A percentile compares a stretch with the other conserved stretches of the same genome.
These are phyloP conservation scores for Eremobia ochroleuca DNA, from an alignment of 2,888 invertebrate species.

Conservation along the genomic window DNA sequence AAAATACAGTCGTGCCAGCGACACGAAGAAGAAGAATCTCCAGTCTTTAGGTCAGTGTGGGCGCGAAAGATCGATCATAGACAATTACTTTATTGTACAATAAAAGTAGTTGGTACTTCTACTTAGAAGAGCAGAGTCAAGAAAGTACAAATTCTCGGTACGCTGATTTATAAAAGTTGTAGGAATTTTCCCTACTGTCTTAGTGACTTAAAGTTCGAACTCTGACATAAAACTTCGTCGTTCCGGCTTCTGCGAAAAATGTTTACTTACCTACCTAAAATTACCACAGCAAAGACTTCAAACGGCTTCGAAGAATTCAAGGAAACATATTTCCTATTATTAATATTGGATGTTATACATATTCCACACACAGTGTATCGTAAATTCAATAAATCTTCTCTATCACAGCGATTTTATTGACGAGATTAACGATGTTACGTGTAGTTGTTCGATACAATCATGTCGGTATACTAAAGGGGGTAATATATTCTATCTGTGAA, in stretches of 20 bases:
- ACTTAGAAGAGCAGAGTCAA: not conserved
- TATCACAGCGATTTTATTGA: not conserved
- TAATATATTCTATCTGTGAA: conserved; percentile 20
- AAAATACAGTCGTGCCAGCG: too few relatives aligned
- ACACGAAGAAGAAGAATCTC: too few relatives aligned
- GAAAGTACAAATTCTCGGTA: not conserved
- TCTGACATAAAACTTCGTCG: not conserved
- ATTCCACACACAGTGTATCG: not conserved
- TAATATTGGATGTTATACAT: not conserved
- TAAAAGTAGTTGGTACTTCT: not conserved
- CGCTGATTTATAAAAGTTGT: too few relatives aligned
- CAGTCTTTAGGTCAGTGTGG: not conserved
- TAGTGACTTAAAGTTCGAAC: not conserved
- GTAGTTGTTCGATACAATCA: conserved; percentile 1
- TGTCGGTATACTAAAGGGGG: not conserved
- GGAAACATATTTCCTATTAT: not conserved
- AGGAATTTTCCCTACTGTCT: too few relatives aligned
- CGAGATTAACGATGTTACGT: not conserved
- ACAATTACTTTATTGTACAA: not conserved
- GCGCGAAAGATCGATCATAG: not conserved
- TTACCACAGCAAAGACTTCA: not conserved
- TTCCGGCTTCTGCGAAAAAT: not conserved
- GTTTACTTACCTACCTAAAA: not conserved
- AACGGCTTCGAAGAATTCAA: not conserved
- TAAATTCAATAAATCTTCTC: not conserved